Base-by-base conservation (phyloP, 2,797 vertebrate species). In the Echiichthys vipera region DNA sequence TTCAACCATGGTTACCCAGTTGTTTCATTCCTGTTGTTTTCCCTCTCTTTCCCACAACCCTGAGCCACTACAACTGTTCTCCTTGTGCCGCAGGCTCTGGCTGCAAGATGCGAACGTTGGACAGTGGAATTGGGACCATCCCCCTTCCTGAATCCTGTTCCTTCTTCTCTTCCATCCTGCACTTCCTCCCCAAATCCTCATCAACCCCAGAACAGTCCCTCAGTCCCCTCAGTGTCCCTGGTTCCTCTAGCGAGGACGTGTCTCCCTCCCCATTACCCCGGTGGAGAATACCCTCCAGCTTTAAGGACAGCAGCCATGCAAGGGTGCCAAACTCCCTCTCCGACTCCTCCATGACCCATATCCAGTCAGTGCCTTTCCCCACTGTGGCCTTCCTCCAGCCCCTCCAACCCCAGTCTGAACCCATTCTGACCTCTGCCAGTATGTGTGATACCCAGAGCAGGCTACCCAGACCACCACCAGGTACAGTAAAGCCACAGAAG, bases 71-170 rank as follows among this genome's bases (percentile, higher is more conserved):
- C 84, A 91, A 71, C 76, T 84, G 84, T 3, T 92, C 87, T 92
- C 91, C 84, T 87, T 95, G 70, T 95, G 61, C 90, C 82, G 57
- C 86, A 97, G 96, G 95, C 91, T 95, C 95, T 39, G 93, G 93
- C 93, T 96, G 96, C 93, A 95, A 96, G 93, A 97, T 96, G 95
- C 95, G 96, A 93, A 97, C 96, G 0, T 74, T 97, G 92, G 96
- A 97, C 95, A 97, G 96, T 5, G 96, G 96, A 49, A 97, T 97
- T 9, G 96, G 96, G 84, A 97, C 96, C 82, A 97, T 97, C 77
- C 96, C 96, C 25, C 96, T 96, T 59, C 95, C 96, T 3, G 96
- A 96, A 91, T 95, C 91, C 87, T 93, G 91, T 45, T 92, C 91
- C 81, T 92, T 93, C 89, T 92, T 93, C 91, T 92, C 92, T 82